Base-by-base conservation (phyloP, 2,113 vertebrate species). In the Notarius quadriscutis region DNA sequence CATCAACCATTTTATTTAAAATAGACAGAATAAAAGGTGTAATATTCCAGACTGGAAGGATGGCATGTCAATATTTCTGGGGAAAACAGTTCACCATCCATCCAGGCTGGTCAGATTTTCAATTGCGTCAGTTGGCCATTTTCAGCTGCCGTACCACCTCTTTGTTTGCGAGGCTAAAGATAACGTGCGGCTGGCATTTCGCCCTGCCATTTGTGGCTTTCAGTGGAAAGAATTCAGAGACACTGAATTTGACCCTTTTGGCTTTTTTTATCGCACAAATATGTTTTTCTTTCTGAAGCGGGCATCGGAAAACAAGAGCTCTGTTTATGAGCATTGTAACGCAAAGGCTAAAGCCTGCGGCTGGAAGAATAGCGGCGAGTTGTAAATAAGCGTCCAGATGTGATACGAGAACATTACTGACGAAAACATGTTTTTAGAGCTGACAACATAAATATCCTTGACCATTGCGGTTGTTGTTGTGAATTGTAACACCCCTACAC, bases 351-450 rank as follows among this genome's bases (percentile, higher is more conserved):
- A 81, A 88, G 84, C 87, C 7, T 30, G 72, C 12, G 82, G 88
- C 88, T 85, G 89, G 92, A 93, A 94, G 94, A 95, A 95, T 94
- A 89, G 92, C 83, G 88, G 85, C 48, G 71, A 75, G 86, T 91
- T 81, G 91, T 95, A 95, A 95, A 95, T 94, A 94, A 91, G 92
- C 91, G 91, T 89, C 92, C 94, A 95, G 94, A 95, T 95, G 95
- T 94, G 92, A 93, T 89, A 92, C 87, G 91, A 91, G 92, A 86
- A 91, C 74, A n/a, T 41, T 34, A 41, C 79, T 87, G 93, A 91
- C 93, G 90, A 96, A 96, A 96, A 96, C 95, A 95, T 96, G 96
- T 96, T 96, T 95, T 91, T 95, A 94, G 91, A 91, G 91, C 83
- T 30, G 86, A 91, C 92, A 90, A 92, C 91, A 92, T 90, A 92